Percentiles rank a stretch among this genome's conserved stretches.
These are phyloP conservation scores for Spodoptera frugiperda DNA, from an alignment of 1,140 invertebrate species.

Conservation along the genomic window DNA sequence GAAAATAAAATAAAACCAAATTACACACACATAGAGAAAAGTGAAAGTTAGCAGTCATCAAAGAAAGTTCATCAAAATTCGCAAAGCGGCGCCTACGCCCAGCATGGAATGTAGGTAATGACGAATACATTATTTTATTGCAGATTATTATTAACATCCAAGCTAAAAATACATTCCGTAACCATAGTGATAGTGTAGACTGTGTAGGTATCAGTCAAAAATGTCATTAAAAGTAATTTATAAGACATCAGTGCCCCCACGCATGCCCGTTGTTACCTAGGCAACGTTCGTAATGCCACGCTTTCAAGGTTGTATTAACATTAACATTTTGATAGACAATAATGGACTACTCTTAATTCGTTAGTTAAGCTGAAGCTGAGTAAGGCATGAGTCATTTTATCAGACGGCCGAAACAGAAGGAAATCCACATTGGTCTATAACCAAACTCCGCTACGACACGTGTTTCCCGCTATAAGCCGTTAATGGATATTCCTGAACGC, in stretches of 20 bases:
- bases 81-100: conserved; percentile 31
- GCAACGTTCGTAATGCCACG: conserved; percentile 31
- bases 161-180: background rate
- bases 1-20: background rate
- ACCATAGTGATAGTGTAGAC: background rate
- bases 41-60: conserved; percentile 45
- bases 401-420: background rate
- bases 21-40: conserved; percentile 2
- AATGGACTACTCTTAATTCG: background rate
- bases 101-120: conserved; percentile 24
- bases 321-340: conserved; percentile 24
- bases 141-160: background rate
- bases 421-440: conserved; percentile 8
- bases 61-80: conserved; percentile 46
- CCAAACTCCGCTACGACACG: conserved; percentile 36
- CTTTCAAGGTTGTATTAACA: conserved; percentile 20
- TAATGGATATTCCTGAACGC: conserved; percentile 35
- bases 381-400: conserved; percentile 5
- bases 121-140: background rate
- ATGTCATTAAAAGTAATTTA: background rate
- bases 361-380: background rate
- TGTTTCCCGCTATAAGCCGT: conserved; percentile 42
- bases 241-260: conserved; percentile 1
- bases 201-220: conserved; percentile 1
- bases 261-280: conserved; percentile 37